Base-by-base conservation (phyloP, 30 jellyfish, hydroid and myxozoan genomes). In the Aurelia coerulea region DNA sequence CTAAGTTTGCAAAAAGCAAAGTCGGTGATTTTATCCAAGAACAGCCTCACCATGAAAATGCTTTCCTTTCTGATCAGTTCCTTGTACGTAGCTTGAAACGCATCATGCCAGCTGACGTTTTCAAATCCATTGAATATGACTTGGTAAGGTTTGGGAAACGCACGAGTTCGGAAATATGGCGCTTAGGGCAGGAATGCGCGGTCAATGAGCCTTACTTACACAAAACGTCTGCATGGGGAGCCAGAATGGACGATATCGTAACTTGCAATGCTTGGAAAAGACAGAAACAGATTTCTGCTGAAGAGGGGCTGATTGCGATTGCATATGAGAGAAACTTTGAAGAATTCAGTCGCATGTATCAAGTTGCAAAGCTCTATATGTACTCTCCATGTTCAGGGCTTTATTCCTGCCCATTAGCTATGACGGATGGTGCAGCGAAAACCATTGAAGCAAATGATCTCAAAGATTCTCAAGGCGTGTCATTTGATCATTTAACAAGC, bases 341-440 rank as follows among this genome's bases (percentile, higher is more conserved):
- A 16, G 93, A 87, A 63, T 87, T 77, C 80, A 93, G 98, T 62
- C 96, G 98, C 0, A 31, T 88, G 62, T 88, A 87, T 79, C 98
- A 93, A 79, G 97, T 83, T n/a, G 95, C 91, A 11, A 93, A 93
- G 66, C 74, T 93, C 80, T 81, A 39, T 62, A 34, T 93, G 71
- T 93, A 73, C 70, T 75, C 96, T 17, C 93, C 98, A 18, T 78
- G 96, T 7, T 87, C 97, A 50, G 98, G 98, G 15, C 77, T 93
- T 51, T 93, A 81, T 60, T 93, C 98, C 33, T 93, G 98, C 83
- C 98, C 98, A 0, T 77, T 93, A 79, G 98, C 98, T 64, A 93
- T 93, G 98, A 93, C 98, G 3, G 98, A 93, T 88, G 98, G 98
- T 12, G 98, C 98, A 56, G 98, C 98, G n/a, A 74, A 75, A 59